These are phyloP conservation scores for Sesia apiformis DNA, from an alignment of 2,888 invertebrate genomes.

Conservation along the genomic window DNA sequence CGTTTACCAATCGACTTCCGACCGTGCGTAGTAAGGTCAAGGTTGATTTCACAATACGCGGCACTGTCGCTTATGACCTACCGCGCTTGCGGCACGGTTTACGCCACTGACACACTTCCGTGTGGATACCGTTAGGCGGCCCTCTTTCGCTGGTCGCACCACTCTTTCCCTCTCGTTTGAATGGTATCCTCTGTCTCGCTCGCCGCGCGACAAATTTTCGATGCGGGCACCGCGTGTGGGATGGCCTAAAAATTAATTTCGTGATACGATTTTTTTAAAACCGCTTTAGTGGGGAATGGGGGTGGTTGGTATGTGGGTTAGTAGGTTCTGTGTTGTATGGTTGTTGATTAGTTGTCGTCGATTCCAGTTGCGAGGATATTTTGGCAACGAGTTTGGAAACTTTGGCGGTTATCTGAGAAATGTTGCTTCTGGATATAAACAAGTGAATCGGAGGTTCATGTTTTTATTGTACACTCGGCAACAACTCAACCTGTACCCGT, in stretches of 20 bases:
- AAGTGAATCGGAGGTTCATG: too few species aligned
- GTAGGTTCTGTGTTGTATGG: constrained; percentile 38
- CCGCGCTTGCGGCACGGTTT: constrained; percentile 34
- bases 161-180: constrained; percentile 67
- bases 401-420: too few species aligned
- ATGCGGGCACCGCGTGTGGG: constrained; percentile 68
- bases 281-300: constrained; percentile 20
- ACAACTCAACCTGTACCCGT: too few species aligned
- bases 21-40: constrained; percentile 43
- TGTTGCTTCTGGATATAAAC: too few species aligned
- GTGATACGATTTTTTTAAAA: constrained; percentile 49
- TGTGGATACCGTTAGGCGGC: constrained; percentile 69
- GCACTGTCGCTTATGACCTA: constrained; percentile 41
- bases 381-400: too few species aligned
- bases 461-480: too few species aligned
- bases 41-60: constrained; percentile 41
- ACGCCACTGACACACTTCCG: constrained; percentile 74
- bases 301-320: constrained; percentile 38
- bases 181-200: constrained; percentile 42
- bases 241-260: constrained; percentile 66
- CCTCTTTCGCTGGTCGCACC: constrained; percentile 49
- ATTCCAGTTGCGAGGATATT: neutral
- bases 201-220: constrained; percentile 66
- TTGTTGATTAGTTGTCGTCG: neutral
- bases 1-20: constrained; percentile 25